Evolutionary conservation across 2,113 vertebrate genomes (phyloP).

Genomic region (Chaenocephalus aceratus): DNA sequence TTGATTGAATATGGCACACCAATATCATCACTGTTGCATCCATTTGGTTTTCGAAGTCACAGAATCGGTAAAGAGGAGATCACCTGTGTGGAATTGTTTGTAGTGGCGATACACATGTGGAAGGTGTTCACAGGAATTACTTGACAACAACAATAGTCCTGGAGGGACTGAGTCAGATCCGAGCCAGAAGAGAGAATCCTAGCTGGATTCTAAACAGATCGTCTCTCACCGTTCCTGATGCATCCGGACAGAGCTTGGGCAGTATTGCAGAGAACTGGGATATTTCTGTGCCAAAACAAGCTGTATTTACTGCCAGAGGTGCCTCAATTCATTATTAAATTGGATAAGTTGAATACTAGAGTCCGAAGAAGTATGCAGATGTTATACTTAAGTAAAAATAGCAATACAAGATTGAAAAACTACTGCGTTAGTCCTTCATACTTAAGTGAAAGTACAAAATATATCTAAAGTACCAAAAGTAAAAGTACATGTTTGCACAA

Average conservation of each 20-base stretch:
- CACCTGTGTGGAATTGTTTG: background rate
- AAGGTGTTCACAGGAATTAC: background rate
- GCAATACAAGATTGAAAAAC: no score
- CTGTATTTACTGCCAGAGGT: conserved; percentile 3
- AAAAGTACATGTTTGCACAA: no score
- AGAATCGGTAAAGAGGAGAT: background rate
- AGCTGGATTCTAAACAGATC: background rate
- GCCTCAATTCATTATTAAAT: background rate
- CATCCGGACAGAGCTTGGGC: background rate
- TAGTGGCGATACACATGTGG: background rate
- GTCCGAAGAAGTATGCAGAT: no score
- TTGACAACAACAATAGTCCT: background rate
- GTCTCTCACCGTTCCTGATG: no score
- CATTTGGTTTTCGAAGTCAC: no score
- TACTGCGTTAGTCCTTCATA: no score
- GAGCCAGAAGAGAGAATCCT: background rate
- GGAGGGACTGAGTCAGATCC: background rate
- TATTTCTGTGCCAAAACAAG: background rate
- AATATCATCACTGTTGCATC: background rate
- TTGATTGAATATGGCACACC: background rate
- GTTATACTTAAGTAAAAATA: no score
- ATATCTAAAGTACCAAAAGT: no score
- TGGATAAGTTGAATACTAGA: background rate
- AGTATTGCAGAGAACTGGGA: background rate
- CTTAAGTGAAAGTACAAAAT: no score